Conservation (phyloP, 2,888 invertebrate genomes). For the Sesia apiformis region DNA sequence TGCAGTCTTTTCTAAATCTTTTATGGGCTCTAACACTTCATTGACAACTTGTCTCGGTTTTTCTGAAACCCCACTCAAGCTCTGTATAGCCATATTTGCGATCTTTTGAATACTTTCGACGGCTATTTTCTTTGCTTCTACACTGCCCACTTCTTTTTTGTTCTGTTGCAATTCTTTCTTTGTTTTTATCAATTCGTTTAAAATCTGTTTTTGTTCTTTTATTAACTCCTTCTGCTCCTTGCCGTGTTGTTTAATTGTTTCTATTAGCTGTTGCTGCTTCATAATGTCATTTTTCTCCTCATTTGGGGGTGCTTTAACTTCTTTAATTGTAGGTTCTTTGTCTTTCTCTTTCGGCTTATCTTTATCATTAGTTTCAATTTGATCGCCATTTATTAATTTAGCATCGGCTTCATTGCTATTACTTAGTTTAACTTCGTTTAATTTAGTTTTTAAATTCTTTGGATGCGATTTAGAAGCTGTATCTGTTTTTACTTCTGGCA, state of each 20-base stretch:
- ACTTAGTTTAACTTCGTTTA: slow-evolving; percentile 26
- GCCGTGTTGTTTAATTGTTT: slow-evolving; percentile 80
- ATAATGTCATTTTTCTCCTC: slow-evolving; percentile 41
- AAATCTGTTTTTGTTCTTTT: slow-evolving; percentile 78
- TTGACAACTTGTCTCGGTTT: slow-evolving; percentile 25
- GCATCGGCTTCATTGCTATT: slow-evolving; percentile 11
- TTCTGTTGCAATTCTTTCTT: slow-evolving; percentile 63
- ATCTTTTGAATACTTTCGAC: slow-evolving; percentile 69
- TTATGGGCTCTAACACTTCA: slow-evolving; percentile 5
- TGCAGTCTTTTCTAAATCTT: slow-evolving; percentile 35
- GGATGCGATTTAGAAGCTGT: slow-evolving; percentile 41
- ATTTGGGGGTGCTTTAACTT: slow-evolving; percentile 16
- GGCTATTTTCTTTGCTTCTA: slow-evolving; percentile 62
- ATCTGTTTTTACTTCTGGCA: slow-evolving; percentile 18
- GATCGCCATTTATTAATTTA: slow-evolving; percentile 24
- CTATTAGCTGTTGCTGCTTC: slow-evolving; percentile 69
- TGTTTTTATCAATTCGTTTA: slow-evolving; percentile 75
- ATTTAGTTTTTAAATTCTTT: slow-evolving; percentile 40
- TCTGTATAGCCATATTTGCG: slow-evolving; percentile 61
- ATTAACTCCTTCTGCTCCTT: slow-evolving; percentile 80
- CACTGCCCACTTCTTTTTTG: slow-evolving; percentile 56
- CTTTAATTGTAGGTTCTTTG: slow-evolving; percentile 23
- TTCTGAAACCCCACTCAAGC: slow-evolving; percentile 53
- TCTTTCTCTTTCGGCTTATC: slow-evolving; percentile 10
- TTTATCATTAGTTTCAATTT: slow-evolving; percentile 31